Base-by-base conservation (phyloP, 2,797 vertebrate species). In the Tangara arthus region DNA sequence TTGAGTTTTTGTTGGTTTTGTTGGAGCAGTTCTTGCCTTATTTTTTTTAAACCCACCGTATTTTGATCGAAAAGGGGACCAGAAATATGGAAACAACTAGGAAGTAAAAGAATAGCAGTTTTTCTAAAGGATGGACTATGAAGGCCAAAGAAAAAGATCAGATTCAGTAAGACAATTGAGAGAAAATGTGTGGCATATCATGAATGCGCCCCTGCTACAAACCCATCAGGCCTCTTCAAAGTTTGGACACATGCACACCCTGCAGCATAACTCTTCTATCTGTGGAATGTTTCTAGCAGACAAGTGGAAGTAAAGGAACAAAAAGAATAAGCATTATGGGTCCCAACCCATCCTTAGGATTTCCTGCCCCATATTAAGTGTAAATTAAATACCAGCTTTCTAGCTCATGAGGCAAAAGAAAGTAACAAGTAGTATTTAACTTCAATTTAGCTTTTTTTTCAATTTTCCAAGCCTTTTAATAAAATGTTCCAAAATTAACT, bases 281-380 rank as follows among this genome's bases (percentile, higher is more conserved):
- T 41, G 11, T 47, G 73, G 35, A 93, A 92, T 82, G 73, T 76
- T 84, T 87, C 59, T 70, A 78, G 56, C 56, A 93, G 77, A 92
- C 60, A 87, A 89, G 26, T 95, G 90, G 88, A 90, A 94, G 44
- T 77, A 59, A 94, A 95, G 66, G 82, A 95, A 87, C 41, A 95
- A 90, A 88, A 90, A 92, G 86, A 93, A 70, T 75, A 91, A 94
- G 76, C 63, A 87, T 71, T 79, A 92, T 37, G 57, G 24, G 72
- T 89, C 70, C 94, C 84, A 96, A 83, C 82, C 91, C 89, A 96
- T 93, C 80, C 91, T 93, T 93, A 90, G 79, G 50, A 97, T 91
- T 95, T 96, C 89, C 94, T 94, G 89, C 7, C 24, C 24, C 55
- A 26, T 72, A 77, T 69, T 92, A 69, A 26, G 12, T 88, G 60